Percentiles rank a stretch among this genome's conserved stretches.
These are phyloP conservation scores for Streptopelia turtur DNA, from an alignment of 2,797 vertebrate species.

Conservation along the genomic window DNA sequence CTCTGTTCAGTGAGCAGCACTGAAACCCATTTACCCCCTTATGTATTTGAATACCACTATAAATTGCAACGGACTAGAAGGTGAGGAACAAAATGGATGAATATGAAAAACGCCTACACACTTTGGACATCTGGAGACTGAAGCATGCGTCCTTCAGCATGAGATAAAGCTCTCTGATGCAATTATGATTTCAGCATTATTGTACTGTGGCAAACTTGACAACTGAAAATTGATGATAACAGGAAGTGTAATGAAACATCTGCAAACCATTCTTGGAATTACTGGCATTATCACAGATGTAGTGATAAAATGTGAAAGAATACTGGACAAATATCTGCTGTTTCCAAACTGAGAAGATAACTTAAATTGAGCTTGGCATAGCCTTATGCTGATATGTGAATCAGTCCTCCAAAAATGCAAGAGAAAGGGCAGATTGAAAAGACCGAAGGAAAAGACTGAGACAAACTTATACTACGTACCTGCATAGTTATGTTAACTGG, in stretches of 20 bases:
- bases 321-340: not conserved
- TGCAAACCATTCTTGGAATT: not conserved
- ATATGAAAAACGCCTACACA: not conserved
- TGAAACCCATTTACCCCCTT: not conserved
- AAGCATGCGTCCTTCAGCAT: not conserved
- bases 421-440: not conserved
- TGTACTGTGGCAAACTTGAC: not conserved
- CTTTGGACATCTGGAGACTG: not conserved
- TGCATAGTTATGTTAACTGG: rapidly evolving
- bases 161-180: not conserved
- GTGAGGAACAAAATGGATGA: not conserved
- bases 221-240: conserved; percentile 15
- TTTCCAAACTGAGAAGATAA: not conserved
- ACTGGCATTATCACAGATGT: not conserved
- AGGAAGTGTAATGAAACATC: conserved; percentile 29
- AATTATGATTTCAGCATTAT: conserved; percentile 35
- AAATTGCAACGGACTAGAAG: not conserved
- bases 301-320: conserved; percentile 8
- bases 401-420: not conserved
- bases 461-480: rapidly evolving
- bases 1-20: not conserved
- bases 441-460: not conserved
- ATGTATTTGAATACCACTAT: not conserved
- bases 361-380: not conserved
- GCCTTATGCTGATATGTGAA: not conserved